These are phyloP conservation scores for Sympetrum striolatum DNA, from an alignment of 2,888 invertebrate genomes.

Conservation along the genomic window DNA sequence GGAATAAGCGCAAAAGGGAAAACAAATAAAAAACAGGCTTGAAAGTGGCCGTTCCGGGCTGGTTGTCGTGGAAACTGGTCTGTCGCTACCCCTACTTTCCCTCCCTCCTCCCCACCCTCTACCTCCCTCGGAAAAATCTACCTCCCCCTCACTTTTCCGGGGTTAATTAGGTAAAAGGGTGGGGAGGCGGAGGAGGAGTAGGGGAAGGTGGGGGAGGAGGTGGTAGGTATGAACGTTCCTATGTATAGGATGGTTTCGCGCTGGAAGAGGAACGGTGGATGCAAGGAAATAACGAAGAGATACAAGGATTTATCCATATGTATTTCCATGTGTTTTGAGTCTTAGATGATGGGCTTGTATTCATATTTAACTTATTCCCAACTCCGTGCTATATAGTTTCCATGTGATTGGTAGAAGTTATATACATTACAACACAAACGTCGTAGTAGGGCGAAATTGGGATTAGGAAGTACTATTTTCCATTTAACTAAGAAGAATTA, in stretches of 20 bases:
- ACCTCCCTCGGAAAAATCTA: not conserved
- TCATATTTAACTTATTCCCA: too few relatives aligned
- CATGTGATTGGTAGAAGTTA: too few relatives aligned
- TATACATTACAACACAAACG: too few relatives aligned
- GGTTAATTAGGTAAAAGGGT: constrained; percentile 31
- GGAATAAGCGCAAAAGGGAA: constrained; percentile 1
- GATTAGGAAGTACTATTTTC: too few relatives aligned
- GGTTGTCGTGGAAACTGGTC: constrained; percentile 41
- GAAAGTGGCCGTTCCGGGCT: constrained; percentile 43
- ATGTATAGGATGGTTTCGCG: not conserved
- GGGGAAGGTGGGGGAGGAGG: not conserved
- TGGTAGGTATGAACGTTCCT: not conserved
- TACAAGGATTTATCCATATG: too few relatives aligned
- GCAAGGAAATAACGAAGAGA: too few relatives aligned
- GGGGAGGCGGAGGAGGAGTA: not conserved
- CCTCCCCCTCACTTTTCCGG: constrained; percentile 27
- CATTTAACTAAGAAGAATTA: too few relatives aligned
- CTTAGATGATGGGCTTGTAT: too few relatives aligned
- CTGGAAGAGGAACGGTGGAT: too few relatives aligned
- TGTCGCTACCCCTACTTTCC: not conserved
- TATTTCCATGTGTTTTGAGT: too few relatives aligned
- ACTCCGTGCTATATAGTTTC: too few relatives aligned
- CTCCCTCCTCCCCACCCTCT: not conserved
- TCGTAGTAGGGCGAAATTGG: too few relatives aligned
- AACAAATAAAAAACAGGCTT: constrained; percentile 41